Base-by-base conservation (phyloP, 2,113 vertebrate species). In the Muntiacus muntjak region DNA sequence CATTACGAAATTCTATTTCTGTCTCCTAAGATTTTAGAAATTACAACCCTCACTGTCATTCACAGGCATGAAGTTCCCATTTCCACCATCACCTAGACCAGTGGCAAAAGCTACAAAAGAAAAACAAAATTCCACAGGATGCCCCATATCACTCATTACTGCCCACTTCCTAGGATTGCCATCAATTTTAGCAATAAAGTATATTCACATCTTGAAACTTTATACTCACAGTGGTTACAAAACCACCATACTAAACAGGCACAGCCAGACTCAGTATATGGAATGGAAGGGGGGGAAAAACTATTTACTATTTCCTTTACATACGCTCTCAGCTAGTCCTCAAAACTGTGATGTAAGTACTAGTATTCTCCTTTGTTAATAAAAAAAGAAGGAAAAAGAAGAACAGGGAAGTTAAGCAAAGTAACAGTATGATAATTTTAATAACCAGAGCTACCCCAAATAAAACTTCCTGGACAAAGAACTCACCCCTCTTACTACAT, bases 391-490 rank as follows among this genome's bases (percentile, higher is more conserved):
- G 50, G 26, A 36, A 23, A 62, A 54, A 30, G 50, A 36, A 83
- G 19, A 87, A 71, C 57, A 54, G 21, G 45, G 25, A 81, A 92
- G 57, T 87, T 74, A 97, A 95, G 86, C 60, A 87, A 82, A 11
- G 60, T 78, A 96, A 96, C 1, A 85, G 19, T n/a, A 71, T 2
- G 62, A 57, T 95, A 89, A 58, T 28, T 52, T 88, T 89, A 94
- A 94, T 60, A 55, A 85, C 21, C 76, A 84, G 16, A 45, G 28
- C 55, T 78, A 25, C 60, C 16, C 71, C 60, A 52, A 78, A 95
- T 52, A 97, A 97, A 88, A 21, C 45, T 97, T 86, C 62, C 74
- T 81, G 12, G 12, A 83, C 58, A 43, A 96, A 97, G 81, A 95
- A 88, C 90, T 36, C 5, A 33, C 19, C 57, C n/a, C 55, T 89